phyloP scores from a whole-genome alignment of 2,888 invertebrate species.

The Agonopterix heracliana region DNA sequence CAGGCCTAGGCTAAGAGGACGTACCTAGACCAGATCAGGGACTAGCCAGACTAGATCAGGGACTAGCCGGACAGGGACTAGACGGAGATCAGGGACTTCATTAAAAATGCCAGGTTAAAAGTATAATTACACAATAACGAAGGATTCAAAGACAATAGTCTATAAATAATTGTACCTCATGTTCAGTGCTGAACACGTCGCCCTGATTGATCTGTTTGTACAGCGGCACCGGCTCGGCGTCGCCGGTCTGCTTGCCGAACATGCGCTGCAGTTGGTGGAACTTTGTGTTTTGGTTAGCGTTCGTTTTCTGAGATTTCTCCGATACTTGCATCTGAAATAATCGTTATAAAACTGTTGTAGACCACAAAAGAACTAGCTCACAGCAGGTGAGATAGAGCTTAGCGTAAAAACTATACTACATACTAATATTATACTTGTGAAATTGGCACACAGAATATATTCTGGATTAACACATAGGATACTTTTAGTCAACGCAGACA shows the following conservation, averaged over 20 bases:
- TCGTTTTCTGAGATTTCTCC: conserved; percentile 85
- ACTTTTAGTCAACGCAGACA: no score
- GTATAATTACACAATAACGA: no score
- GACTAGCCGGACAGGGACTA: not conserved
- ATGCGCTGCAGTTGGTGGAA: conserved; percentile 87
- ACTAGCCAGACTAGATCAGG: no score
- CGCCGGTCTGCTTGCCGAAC: conserved; percentile 78
- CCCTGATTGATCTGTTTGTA: conserved; percentile 78
- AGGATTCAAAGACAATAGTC: not conserved
- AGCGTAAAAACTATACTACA: no score
- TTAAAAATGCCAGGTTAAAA: no score
- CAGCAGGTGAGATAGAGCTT: no score
- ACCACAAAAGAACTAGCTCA: no score
- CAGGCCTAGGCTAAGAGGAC: not conserved
- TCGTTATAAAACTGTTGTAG: not conserved
- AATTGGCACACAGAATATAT: no score
- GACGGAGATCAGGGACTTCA: not conserved
- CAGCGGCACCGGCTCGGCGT: conserved; percentile 63
- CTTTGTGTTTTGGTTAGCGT: conserved; percentile 85
- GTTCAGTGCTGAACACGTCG: conserved; percentile 76
- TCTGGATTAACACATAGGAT: no score
- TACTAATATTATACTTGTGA: no score
- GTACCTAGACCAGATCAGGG: not conserved
- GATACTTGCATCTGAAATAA: conserved; percentile 37
- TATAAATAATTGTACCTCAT: conserved; percentile 56